A percentile compares a stretch with the other conserved stretches of the same genome.
These are phyloP conservation scores for Dione juno DNA, from an alignment of 2,888 invertebrate genomes.

Conservation along the genomic window DNA sequence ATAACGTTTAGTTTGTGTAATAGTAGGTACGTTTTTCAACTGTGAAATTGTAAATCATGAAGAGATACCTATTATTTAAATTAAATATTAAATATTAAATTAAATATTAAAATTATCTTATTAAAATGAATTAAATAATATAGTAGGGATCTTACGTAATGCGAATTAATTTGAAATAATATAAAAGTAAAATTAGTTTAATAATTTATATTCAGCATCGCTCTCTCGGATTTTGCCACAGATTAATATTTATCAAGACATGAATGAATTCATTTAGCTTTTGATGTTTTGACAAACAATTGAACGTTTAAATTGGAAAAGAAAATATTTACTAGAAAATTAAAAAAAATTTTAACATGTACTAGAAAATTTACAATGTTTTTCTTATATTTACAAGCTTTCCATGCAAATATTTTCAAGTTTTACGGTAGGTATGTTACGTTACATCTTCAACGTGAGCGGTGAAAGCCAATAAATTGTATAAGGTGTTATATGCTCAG, in stretches of 20 bases:
- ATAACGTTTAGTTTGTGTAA: not conserved
- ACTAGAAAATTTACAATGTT: not conserved
- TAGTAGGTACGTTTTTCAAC: not conserved
- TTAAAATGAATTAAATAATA: not conserved
- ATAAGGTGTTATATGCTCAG: slow-evolving; percentile 54
- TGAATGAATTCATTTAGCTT: not conserved
- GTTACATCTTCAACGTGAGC: slow-evolving; percentile 58
- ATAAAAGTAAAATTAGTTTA: slow-evolving; percentile 11
- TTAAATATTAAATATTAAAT: too few species aligned
- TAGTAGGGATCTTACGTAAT: not conserved
- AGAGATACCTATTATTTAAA: too few species aligned
- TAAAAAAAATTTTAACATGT: too few species aligned
- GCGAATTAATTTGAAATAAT: slow-evolving; percentile 13
- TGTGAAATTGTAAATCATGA: not conserved
- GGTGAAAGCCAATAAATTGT: slow-evolving; percentile 77
- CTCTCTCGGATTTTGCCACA: slow-evolving; percentile 11
- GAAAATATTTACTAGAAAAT: too few species aligned
- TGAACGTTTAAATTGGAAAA: not conserved
- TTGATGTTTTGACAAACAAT: not conserved
- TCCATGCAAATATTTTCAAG: slow-evolving; percentile 26
- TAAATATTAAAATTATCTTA: not conserved
- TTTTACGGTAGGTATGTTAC: slow-evolving; percentile 51
- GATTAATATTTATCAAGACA: slow-evolving; percentile 12
- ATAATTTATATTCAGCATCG: slow-evolving; percentile 5
- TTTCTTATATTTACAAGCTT: not conserved